phyloP scores from a whole-genome alignment of 1,140 invertebrate genomes.

The Brachionus rotundiformis region DNA sequence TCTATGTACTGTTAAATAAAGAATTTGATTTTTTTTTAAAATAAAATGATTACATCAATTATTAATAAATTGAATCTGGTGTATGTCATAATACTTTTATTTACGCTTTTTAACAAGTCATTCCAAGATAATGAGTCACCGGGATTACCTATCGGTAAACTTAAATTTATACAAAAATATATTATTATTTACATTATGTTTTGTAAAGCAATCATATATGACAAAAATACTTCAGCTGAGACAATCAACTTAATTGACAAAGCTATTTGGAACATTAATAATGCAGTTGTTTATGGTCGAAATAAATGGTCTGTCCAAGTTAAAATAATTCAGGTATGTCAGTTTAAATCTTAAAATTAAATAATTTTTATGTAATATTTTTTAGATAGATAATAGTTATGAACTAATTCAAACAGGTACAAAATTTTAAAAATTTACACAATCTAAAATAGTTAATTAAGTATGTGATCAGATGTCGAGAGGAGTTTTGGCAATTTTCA shows the following conservation, averaged over 20 bases:
- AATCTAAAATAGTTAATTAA: conserved; percentile 59
- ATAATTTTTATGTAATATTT: background rate
- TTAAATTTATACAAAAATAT: background rate
- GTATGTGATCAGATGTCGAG: conserved; percentile 86
- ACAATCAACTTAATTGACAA: background rate
- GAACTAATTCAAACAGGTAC: conserved; percentile 17
- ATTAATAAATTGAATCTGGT: background rate
- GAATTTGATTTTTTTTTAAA: background rate
- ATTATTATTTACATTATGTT: background rate
- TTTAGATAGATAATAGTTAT: conserved; percentile 17
- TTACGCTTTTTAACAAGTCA: background rate
- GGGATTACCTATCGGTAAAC: background rate
- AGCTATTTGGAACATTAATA: conserved; percentile 31
- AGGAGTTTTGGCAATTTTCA: conserved; percentile 84
- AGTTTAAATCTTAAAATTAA: too few relatives aligned
- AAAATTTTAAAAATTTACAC: background rate
- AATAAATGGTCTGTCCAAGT: conserved; percentile 19
- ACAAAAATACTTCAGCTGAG: conserved; percentile 16
- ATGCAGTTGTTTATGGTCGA: conserved; percentile 10
- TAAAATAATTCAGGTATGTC: background rate
- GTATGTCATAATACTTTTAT: background rate
- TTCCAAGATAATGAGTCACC: background rate
- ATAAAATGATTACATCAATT: background rate
- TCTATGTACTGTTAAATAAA: background rate
- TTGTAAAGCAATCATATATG: conserved; percentile 25